Percentiles rank a stretch among this genome's conserved stretches.
Conservation (phyloP, 2,113 vertebrate genomes). For the Cisticola juncidis region DNA sequence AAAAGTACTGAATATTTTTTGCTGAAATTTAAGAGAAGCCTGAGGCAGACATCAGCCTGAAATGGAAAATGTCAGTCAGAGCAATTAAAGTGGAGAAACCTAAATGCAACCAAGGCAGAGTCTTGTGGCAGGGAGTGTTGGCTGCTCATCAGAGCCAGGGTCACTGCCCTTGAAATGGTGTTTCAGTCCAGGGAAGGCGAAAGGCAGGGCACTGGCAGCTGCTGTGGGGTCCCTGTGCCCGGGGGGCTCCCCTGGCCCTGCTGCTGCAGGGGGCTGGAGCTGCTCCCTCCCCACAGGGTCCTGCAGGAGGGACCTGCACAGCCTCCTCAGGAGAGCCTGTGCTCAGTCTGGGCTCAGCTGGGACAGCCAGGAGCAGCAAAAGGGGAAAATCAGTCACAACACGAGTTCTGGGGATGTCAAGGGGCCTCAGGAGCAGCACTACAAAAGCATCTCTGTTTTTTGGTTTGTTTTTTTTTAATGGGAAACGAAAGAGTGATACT, state of each 20-base stretch:
- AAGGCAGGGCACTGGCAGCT: neutral
- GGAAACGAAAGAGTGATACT: neutral
- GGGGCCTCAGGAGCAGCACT: neutral
- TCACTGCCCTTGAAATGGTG: neutral
- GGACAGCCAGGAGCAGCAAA: neutral
- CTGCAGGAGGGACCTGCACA: neutral
- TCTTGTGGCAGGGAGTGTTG: neutral
- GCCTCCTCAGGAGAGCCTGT: neutral
- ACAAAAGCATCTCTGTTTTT: neutral
- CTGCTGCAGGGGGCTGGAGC: neutral
- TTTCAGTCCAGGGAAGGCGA: neutral
- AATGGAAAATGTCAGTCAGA: neutral
- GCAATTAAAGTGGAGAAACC: neutral
- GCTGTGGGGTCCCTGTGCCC: neutral
- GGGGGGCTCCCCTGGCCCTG: neutral
- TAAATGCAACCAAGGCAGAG: neutral
- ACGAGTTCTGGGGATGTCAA: neutral
- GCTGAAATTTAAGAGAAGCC: neutral
- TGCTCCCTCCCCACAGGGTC: neutral
- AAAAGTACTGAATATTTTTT: neutral
- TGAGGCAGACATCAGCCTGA: neutral
- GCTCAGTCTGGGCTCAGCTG: neutral
- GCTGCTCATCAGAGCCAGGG: neutral
- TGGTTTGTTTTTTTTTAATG: neutral
- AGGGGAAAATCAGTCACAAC: fast-evolving